A percentile compares a stretch with the other conserved stretches of the same genome.
Evolutionary conservation across 1,140 invertebrate species (phyloP).

Genomic region (Phocides pigmalion): DNA sequence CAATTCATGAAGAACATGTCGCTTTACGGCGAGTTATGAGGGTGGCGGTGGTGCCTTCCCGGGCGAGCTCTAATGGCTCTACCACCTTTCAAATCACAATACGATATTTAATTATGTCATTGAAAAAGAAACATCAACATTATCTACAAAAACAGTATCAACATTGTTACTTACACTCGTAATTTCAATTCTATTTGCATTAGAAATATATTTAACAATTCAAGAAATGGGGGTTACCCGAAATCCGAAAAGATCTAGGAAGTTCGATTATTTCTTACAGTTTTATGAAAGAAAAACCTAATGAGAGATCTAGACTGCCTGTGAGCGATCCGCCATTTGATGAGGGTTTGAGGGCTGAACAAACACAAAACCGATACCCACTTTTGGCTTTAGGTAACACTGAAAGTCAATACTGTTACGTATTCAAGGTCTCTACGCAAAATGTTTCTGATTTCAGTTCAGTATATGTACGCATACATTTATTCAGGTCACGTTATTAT

Average conservation of each 20-base stretch:
- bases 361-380: constrained; percentile 1
- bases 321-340: constrained; percentile 5
- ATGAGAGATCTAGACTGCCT: constrained; percentile 1
- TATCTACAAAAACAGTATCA: too few relatives aligned
- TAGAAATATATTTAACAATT: too few relatives aligned
- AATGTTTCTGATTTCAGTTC: constrained; percentile 5
- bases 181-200: too few relatives aligned
- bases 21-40: too few relatives aligned
- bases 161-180: too few relatives aligned
- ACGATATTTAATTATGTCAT: too few relatives aligned
- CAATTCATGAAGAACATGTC: too few relatives aligned
- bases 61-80: too few relatives aligned
- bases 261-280: not conserved
- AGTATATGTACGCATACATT: not conserved
- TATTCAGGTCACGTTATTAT: not conserved
- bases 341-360: constrained; percentile 7
- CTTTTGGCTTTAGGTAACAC: not conserved
- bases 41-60: too few relatives aligned
- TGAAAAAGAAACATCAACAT: too few relatives aligned
- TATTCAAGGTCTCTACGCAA: not conserved
- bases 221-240: too few relatives aligned
- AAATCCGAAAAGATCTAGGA: not conserved
- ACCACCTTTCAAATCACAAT: too few relatives aligned
- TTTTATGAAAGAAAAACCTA: not conserved
- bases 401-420: constrained; percentile 2